Evolutionary conservation across 2,797 vertebrate genomes (phyloP).

Genomic region (Pangasius macronema): DNA sequence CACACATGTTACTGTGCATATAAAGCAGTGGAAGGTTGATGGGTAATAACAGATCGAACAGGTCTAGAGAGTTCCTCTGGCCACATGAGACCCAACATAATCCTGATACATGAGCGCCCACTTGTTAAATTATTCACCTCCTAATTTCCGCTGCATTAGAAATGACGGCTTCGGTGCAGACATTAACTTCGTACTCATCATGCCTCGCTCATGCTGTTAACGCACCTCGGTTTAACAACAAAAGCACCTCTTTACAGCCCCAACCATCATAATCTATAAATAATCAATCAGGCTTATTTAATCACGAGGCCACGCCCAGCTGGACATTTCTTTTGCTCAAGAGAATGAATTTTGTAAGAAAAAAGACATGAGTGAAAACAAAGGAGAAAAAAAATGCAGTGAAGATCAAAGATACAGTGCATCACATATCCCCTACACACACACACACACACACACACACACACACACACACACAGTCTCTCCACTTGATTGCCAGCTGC

Average conservation of each 20-base stretch:
- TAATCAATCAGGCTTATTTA: not conserved
- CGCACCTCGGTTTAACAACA: not conserved
- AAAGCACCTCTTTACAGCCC: not conserved
- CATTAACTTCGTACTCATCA: conserved; percentile 10
- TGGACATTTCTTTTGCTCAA: not conserved
- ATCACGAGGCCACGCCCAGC: not conserved
- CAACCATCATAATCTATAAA: not conserved
- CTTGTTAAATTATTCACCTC: conserved; percentile 92
- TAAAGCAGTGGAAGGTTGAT: not conserved
- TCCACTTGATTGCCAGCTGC: conserved; percentile 53
- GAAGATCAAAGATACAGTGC: conserved; percentile 7
- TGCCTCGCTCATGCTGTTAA: not conserved
- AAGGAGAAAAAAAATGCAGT: not conserved
- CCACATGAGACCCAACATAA: conserved; percentile 57
- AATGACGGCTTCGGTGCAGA: conserved; percentile 63
- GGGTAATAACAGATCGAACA: conserved; percentile 7
- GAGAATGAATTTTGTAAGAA: not conserved
- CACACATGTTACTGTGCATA: conserved; percentile 7
- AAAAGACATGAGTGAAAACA: not conserved
- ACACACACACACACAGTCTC: conserved; percentile 18
- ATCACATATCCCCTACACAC: not conserved
- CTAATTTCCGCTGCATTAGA: conserved; percentile 87
- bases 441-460: not conserved
- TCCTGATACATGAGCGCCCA: conserved; percentile 84
- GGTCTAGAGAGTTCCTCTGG: not conserved